Evolutionary conservation across 2,113 vertebrate species (phyloP), one percentile per base, ranked within the genome.

Genomic region (Aptenodytes forsteri): DNA sequence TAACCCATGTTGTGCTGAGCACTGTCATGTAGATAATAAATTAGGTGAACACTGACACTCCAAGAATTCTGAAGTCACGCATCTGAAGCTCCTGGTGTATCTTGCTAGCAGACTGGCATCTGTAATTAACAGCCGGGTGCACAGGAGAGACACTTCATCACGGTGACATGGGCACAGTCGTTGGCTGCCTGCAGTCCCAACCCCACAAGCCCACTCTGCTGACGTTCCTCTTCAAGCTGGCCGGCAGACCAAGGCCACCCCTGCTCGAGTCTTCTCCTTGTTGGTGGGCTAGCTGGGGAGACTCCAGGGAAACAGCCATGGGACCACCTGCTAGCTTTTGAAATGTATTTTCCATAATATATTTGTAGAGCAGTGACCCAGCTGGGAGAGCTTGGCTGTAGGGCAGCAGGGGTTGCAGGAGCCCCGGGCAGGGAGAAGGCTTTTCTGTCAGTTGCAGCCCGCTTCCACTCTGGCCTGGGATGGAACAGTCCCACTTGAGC

Each of bases 141-240:
- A 13, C 49, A 42, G 23, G 38, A 42, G 34, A 17, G 64, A 12
- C 22, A 1, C 38, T 11, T 71, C 6, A 2, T 34, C 1, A 0
- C 0, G 5, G 17, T 16, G 67, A 16, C 42, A 9, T 2, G 14
- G 62, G 26, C 36, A 36, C 30, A 4, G 42, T 9, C 1, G 0
- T 10, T 0, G 1, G 21, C 44, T 59, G n/a, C 27, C 40, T 42
- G 40, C 2, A 2, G 49, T 22, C 7, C 15, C 36, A 12, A 4
- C 38, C 38, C 18, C 6, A 0, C 22, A 5, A 4, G 27, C 44
- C 42, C 15, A 0, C 16, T 12, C 59, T 38, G 18, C 56, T 42
- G 29, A 3, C 2, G 5, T 29, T 38, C 46, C 46, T 49, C 1
- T 0, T 56, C 52, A 21, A 19, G 42, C 75, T n/a, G 59, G 27